Base-by-base conservation (phyloP, 2,888 invertebrate genomes). In the Hermodice carunculata region DNA sequence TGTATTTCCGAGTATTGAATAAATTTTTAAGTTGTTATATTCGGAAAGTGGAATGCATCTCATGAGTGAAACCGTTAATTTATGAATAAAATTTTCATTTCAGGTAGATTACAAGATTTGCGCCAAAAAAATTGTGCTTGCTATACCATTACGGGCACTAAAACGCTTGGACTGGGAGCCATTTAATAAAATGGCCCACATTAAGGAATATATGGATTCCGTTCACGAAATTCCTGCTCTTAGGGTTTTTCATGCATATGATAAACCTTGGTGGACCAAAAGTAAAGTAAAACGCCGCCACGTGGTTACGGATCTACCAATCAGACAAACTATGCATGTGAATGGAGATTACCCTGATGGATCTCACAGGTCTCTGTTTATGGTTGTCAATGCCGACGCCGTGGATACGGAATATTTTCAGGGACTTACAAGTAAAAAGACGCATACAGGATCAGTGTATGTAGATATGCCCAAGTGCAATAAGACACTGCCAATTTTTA, bases 121-220 rank as follows among this genome's bases (percentile, higher is more conserved):
- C 37, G 63, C 66, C 4, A 34, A 43, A 14, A 51, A 60, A 11
- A 64, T 69, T 46, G 43, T 69, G n/a, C 34, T 69, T 34, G 69
- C 69, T 8, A 22, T 67, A n/a, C 64, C 69, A 24, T 58, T 44
- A 17, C 19, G 19, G 24, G 57, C 66, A 4, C 49, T 69, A 29
- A 11, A 51, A 40, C 3, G 31, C 0, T 8, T 69, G 5, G 32
- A 44, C n/a, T 66, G 67, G 66, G 22, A 14, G n/a, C 60, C 46
- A 17, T 37, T 59, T n/a, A 43, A 56, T 14, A 52, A 52, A 2
- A 14, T 46, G 34, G 48, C 51, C n/a, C 8, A 29, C 3, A 31
- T 43, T 8, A 28, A 22, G 44, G 34, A 49, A 14, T 31, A 56
- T 17, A 2, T 66, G n/a, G 22, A 19, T 3, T 44, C 26, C 40